Percentiles rank a stretch among this genome's conserved stretches.
Conservation (phyloP, 2,113 vertebrate genomes). For the Festucalex cinctus region DNA sequence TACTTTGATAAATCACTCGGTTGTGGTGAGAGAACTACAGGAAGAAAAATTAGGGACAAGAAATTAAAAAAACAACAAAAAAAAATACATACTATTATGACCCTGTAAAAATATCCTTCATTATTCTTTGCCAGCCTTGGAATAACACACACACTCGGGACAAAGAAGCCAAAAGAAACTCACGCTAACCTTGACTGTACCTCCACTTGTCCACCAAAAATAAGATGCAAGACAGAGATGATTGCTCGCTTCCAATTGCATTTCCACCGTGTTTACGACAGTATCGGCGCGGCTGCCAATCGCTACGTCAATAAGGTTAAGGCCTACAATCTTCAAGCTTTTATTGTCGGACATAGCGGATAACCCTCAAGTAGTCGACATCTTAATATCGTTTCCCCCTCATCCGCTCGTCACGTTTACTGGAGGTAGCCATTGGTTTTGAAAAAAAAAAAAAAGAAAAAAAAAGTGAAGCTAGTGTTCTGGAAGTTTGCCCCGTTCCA, state of each 20-base stretch:
- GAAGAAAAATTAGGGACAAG: slow-evolving; percentile 3
- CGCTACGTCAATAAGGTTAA: not conserved
- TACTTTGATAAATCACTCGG: slow-evolving; percentile 45
- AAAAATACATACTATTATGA: slow-evolving; percentile 27
- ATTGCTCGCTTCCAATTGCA: slow-evolving; percentile 23
- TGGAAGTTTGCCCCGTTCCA: slow-evolving; percentile 1
- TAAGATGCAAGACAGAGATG: not conserved
- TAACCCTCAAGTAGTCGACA: not conserved
- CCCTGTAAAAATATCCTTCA: slow-evolving; percentile 55
- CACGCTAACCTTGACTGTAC: slow-evolving; percentile 29
- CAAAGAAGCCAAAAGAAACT: slow-evolving; percentile 56
- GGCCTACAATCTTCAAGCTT: not conserved
- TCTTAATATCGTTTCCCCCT: not conserved
- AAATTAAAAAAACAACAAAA: too few relatives aligned
- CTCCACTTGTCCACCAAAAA: slow-evolving; percentile 26
- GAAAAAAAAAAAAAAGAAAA: not conserved
- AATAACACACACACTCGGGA: slow-evolving; percentile 17
- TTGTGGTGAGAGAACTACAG: slow-evolving; percentile 32
- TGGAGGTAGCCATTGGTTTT: not conserved
- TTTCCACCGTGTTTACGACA: not conserved
- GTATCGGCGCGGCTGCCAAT: not conserved
- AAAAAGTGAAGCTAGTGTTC: not conserved
- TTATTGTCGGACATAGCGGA: not conserved
- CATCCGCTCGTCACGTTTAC: not conserved
- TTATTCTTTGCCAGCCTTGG: slow-evolving; percentile 35